Base-by-base conservation (phyloP, 92 coral and sea anemone species). In the Bergia sp. region DNA sequence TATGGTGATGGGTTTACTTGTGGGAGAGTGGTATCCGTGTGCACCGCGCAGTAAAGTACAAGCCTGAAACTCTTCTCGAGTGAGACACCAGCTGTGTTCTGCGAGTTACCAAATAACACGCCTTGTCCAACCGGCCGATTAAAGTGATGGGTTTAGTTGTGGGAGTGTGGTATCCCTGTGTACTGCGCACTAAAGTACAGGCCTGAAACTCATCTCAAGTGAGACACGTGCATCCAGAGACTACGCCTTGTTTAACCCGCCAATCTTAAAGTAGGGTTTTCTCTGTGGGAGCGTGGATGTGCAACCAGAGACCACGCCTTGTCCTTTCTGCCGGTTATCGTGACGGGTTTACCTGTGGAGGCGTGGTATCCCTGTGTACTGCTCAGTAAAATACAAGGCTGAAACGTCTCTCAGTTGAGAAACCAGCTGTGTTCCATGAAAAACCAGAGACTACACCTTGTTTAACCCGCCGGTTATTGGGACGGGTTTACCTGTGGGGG, bases 61-160 rank as follows among this genome's bases (percentile, higher is more conserved):
- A 45, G 50, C 5, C 7, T 45, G 50, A 45, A 45, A 45, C 50
- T 93, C 96, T 11, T 95, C 99, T 23, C 80, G 89, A 81, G 86
- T 90, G 18, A 91, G 98, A 12, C 93, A 96, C 90, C 91, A 86
- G 72, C 84, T 94, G 43, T 96, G 99, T 74, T 96, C 98, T 1
- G 95, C 93, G 98, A 95, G 98, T 50, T 79, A 85, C 86, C 29
- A 29, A 29, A 29, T 29, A 29, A 29, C 29, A 61, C 7, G 7
- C 69, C n/a, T 61, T 55, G 64, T 10, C 0, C 18, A 8, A 15
- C 13, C 64, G 0, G 64, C 18, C 64, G 64, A 6, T 10, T 29
- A 29, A 10, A 1, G 18, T 12, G 1, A 15, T 1, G 64, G 64
- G 0, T 57, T 47, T 8, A 47, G 11, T 12, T 47, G 53, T 3